Evolutionary conservation across 2,797 vertebrate genomes (phyloP), one percentile per base, ranked within the genome.

Genomic region (Pipistrellus nathusii): DNA sequence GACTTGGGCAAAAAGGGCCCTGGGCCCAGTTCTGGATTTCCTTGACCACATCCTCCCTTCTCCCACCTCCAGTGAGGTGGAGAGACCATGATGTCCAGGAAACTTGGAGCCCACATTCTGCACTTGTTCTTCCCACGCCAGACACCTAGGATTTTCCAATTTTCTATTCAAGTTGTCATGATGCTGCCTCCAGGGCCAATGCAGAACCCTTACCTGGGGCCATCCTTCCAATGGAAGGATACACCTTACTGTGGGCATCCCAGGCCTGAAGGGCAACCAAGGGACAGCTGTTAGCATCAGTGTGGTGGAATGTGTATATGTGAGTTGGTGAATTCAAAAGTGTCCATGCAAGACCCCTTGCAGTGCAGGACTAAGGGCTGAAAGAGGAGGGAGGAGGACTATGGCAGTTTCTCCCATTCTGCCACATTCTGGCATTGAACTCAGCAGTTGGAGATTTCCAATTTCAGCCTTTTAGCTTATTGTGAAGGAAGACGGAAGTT

Each of bases 381-480:
- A 17, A 13, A 23, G 20, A n/a, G 14, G 8, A 23, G 15, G 32
- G 6, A 32, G 27, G 11, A 8, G 1, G 9, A 2, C 32, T 73
- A 2, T 15, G 9, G 23, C 8, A 30, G 17, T 14, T 32, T 88
- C 41, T 86, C 55, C 77, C 2, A 35, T 0, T 21, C 46, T 27
- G 48, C 6, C 55, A 48, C 18, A 51, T 68, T 72, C 57, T 38
- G 3, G 0, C n/a, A 8, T 15, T 84, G 53, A 88, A 83, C 32
- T n/a, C 30, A 90, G 9, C 27, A 57, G 32, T 12, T 41, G 41
- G 11, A 90, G 59, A 64, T 90, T 73, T 75, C n/a, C 44, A 80
- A 71, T 35, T 59, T 94, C n/a, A 4, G 6, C 10, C 62, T 68
- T 55, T 68, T 15, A 4, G n/a, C 21, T 90, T 62, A 12, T 41